Conservation (phyloP, 2,113 vertebrate genomes). For the Triplophysa dalaica region DNA sequence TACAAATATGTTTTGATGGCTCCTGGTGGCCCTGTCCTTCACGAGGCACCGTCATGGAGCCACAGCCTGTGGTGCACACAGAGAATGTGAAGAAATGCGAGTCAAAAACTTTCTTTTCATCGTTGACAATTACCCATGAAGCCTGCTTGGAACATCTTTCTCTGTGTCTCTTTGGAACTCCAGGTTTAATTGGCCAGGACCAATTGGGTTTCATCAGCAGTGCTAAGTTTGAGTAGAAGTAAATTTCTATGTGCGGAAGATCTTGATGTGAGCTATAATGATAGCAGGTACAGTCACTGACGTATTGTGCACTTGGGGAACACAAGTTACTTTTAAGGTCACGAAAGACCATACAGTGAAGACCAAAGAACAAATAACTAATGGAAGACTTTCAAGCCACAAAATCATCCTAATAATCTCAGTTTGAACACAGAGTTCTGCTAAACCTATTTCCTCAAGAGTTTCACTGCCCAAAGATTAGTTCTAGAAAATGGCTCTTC, state of each 20-base stretch:
- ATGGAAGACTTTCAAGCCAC: background rate
- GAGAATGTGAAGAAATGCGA: constrained; percentile 22
- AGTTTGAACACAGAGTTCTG: constrained; percentile 13
- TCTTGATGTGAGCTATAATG: background rate
- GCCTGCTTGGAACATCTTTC: constrained; percentile 41
- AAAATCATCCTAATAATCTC: constrained; percentile 17
- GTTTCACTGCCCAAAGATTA: constrained; percentile 38
- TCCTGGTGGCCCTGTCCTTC: constrained; percentile 65
- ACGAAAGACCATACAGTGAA: background rate
- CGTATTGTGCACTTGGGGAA: background rate
- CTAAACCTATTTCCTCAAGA: constrained; percentile 48
- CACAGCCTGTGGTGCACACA: background rate
- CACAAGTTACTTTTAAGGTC: background rate
- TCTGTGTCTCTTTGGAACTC: constrained; percentile 29
- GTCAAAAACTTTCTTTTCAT: constrained; percentile 52
- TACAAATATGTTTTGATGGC: constrained; percentile 81
- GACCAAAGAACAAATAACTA: background rate
- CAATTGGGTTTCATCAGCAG: constrained; percentile 30
- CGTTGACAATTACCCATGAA: constrained; percentile 61
- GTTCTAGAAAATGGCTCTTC: constrained; percentile 50
- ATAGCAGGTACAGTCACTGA: background rate
- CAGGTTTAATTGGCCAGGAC: constrained; percentile 46
- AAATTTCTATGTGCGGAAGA: background rate
- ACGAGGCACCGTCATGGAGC: constrained; percentile 20
- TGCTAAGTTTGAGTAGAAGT: background rate